Base-by-base conservation (phyloP, 1,140 invertebrate genomes). In the Aricia agestis region DNA sequence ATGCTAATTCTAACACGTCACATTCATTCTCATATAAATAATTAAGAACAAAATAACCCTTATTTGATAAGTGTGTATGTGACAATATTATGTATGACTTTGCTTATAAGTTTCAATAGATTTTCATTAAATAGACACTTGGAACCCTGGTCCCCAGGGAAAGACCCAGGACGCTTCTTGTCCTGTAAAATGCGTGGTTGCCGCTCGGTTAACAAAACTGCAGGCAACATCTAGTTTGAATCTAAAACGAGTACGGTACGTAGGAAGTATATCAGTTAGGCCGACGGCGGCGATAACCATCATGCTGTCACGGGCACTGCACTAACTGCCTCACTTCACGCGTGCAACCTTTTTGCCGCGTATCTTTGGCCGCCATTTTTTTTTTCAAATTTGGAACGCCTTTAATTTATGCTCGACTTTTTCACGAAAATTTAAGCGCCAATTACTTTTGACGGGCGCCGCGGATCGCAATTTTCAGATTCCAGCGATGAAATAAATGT, bases 261-360 rank as follows among this genome's bases (percentile, higher is more conserved):
- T 63, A 71, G 65, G 70, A 52, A 57, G 71, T 69, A 57, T 61
- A 70, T 74, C 59, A 68, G 67, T 66, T 69, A 72, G 68, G 67
- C 70, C 71, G 68, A 68, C 73, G 71, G 73, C 67, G 74, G 76
- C 78, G 85, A 89, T 89, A 87, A 87, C 77, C 81, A 89, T 88
- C 85, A 81, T 89, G 86, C 81, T 82, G 84, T 87, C 85, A 89
- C 84, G 87, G 87, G 45, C 75, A 17, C 66, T 87, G 87, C 82
- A 85, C 85, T 89, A 87, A 89, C 84, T 87, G 81, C 82, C 79
- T 66, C 82, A 85, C 78, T 76, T 78, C 79, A 86, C 85, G 85
- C 87, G 87, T 86, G 85, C 79, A 88, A 76, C 71, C 76, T 86
- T 88, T 87, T 87, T 87, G 73, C 80, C 69, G 70, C 76, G 79